phyloP scores from a whole-genome alignment of 2,797 vertebrate genomes.

The Trachops cirrhosus region DNA sequence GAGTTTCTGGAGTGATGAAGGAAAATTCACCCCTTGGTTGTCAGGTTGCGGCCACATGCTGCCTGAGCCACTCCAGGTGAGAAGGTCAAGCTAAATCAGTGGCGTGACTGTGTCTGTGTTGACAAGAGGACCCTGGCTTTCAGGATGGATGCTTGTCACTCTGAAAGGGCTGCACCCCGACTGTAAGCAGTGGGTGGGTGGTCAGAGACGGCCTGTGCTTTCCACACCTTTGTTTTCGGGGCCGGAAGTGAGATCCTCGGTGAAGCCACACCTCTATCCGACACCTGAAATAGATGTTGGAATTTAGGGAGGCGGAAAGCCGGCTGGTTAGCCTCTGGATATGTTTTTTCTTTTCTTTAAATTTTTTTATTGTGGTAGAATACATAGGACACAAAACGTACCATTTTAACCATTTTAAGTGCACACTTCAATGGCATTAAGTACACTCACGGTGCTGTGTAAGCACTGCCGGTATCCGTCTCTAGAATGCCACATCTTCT shows the following conservation, averaged over 20 bases:
- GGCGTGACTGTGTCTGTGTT: neutral
- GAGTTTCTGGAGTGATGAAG: neutral
- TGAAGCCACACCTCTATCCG: neutral
- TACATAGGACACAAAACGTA: neutral
- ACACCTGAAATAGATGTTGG: neutral
- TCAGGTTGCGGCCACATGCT: neutral
- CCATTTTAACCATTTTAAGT: neutral
- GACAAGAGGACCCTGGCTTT: neutral
- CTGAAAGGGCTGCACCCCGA: neutral
- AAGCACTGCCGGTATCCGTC: neutral
- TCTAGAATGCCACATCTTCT: neutral
- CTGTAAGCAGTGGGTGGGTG: neutral
- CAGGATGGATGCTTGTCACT: neutral
- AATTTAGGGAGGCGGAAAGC: neutral
- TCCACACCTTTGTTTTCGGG: neutral
- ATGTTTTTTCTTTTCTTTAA: neutral
- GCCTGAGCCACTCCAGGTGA: neutral
- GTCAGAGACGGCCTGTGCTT: neutral
- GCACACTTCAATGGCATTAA: neutral
- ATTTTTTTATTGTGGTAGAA: neutral
- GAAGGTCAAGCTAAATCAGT: constrained; percentile 1
- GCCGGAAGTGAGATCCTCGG: neutral
- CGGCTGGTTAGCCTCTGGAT: neutral
- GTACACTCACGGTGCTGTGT: too few species aligned
- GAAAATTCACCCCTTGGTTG: neutral